Base-by-base conservation (phyloP, 2,113 vertebrate species). In the Narcine bancroftii region DNA sequence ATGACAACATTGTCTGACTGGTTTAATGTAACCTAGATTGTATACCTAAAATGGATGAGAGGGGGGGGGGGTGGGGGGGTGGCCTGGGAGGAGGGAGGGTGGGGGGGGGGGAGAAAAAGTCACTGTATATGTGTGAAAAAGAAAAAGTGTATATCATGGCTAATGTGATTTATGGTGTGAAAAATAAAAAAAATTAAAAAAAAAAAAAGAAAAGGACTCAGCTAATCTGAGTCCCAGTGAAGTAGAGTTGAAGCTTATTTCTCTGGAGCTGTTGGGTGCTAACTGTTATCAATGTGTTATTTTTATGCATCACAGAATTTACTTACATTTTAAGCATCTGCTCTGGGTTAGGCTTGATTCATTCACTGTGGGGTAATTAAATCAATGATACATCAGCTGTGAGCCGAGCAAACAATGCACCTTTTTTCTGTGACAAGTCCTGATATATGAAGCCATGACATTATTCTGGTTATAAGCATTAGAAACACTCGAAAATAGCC, bases 271-370 rank as follows among this genome's bases (percentile, higher is more conserved):
- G 94, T 93, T 92, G 93, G 93, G 93, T 33, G 33, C 92, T 45
- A 93, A 92, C 94, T 96, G 95, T 97, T 97, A 95, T 98, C 96
- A 96, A 95, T 95, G 94, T 96, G 95, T 95, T 93, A 95, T 96
- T 96, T 97, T 97, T 97, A 97, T 97, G 97, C 97, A 97, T 97
- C 96, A 95, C 94, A 96, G 96, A 95, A 96, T 96, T 96, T 95
- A 96, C 97, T 96, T 97, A 96, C 96, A 96, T 97, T 96, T 97
- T 96, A 96, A 96, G 95, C 95, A 95, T 95, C 95, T 96, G 96
- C 95, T 95, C 95, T 95, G 94, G 95, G 94, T 95, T 96, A 94
- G 92, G 94, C 95, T 94, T 93, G 95, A 95, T 96, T 97, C 95
- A 95, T 95, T 95, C 96, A 96, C 95, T 95, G 95, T 94, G 94